Percentiles rank a stretch among this genome's conserved stretches.
phyloP scores from a whole-genome alignment of 2,888 invertebrate genomes.

The Aethes cnicana region DNA sequence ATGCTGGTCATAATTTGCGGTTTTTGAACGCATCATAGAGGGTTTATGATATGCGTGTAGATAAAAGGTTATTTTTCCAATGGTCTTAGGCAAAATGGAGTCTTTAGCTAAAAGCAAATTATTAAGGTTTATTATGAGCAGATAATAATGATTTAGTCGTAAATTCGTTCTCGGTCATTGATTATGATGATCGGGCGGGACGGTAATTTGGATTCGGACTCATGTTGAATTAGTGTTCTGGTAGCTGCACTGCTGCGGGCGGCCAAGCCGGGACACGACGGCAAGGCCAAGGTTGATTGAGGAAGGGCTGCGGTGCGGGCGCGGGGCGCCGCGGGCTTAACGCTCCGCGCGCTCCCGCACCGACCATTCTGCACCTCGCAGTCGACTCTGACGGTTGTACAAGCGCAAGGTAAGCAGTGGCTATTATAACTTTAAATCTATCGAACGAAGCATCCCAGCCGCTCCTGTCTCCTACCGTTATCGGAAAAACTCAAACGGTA shows the following conservation, averaged over 20 bases:
- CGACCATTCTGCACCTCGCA: slow-evolving; percentile 82
- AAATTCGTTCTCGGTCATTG: slow-evolving; percentile 19
- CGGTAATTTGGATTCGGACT: slow-evolving; percentile 25
- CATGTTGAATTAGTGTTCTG: slow-evolving; percentile 26
- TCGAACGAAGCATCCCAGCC: slow-evolving; percentile 49
- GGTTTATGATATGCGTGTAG: too few relatives aligned
- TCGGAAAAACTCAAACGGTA: slow-evolving; percentile 48
- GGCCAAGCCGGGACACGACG: slow-evolving; percentile 49
- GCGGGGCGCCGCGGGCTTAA: slow-evolving; percentile 75
- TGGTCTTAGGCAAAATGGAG: too few relatives aligned
- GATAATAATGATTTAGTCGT: slow-evolving; percentile 22
- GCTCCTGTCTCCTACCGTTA: slow-evolving; percentile 40
- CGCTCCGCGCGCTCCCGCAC: slow-evolving; percentile 75
- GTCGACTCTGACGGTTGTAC: slow-evolving; percentile 82
- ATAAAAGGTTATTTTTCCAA: too few relatives aligned
- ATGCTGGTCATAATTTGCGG: too few relatives aligned
- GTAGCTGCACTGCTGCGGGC: slow-evolving; percentile 23
- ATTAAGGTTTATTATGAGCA: too few relatives aligned
- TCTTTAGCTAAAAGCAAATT: too few relatives aligned
- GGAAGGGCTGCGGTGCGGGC: slow-evolving; percentile 69
- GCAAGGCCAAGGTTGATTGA: slow-evolving; percentile 79
- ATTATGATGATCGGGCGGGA: slow-evolving; percentile 20
- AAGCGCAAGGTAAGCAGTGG: slow-evolving; percentile 81
- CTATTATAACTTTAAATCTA: slow-evolving; percentile 56
- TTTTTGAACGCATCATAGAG: too few relatives aligned